These are phyloP conservation scores for Antigone vipio DNA, from an alignment of 2,113 vertebrate species.

Conservation along the genomic window DNA sequence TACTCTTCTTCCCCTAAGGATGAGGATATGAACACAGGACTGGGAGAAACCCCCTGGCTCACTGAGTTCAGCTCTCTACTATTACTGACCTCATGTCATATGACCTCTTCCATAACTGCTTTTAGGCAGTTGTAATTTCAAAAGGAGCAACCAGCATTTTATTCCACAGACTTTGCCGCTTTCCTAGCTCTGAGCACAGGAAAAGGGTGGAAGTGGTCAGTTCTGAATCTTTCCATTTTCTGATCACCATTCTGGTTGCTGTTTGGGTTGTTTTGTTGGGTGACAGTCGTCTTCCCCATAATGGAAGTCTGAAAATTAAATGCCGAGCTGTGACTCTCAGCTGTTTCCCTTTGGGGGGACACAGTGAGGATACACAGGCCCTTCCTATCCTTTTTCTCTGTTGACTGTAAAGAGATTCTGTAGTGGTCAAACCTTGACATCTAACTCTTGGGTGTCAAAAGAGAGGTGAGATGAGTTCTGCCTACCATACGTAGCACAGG, in stretches of 20 bases:
- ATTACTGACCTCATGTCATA: background rate
- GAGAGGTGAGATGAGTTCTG: background rate
- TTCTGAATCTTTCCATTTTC: background rate
- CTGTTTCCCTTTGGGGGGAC: background rate
- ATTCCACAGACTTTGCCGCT: background rate
- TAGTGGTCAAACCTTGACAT: background rate
- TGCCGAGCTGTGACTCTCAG: background rate
- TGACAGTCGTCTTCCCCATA: background rate
- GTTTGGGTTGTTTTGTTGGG: background rate
- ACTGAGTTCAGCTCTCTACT: background rate
- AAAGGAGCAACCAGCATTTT: background rate
- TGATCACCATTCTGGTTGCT: background rate
- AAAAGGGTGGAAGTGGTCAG: background rate
- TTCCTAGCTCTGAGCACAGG: background rate
- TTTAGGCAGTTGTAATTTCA: background rate
- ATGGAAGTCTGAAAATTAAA: background rate
- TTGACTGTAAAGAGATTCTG: background rate
- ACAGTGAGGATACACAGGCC: background rate
- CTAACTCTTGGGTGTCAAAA: background rate
- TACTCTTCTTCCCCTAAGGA: background rate
- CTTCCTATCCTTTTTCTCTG: background rate
- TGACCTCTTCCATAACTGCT: background rate
- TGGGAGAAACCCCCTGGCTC: background rate
- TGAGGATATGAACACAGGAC: background rate
- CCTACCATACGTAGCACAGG: rapidly evolving